Percentiles rank a stretch among this genome's conserved stretches.
phyloP scores from a whole-genome alignment of 2,113 vertebrate genomes.

The Protomyctophum bolini region DNA sequence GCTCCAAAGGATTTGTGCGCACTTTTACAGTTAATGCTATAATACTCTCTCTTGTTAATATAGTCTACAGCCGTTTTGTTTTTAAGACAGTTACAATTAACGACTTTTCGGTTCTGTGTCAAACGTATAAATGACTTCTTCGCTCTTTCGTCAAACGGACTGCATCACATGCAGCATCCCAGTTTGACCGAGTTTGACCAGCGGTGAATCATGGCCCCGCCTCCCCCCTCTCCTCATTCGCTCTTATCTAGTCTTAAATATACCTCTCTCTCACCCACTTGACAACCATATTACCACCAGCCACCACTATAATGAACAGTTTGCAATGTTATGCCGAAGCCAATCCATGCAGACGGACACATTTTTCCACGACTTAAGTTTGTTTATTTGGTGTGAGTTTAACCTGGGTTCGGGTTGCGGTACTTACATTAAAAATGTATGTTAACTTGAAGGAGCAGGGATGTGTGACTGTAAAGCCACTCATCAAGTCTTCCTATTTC shows the following conservation, averaged over 20 bases:
- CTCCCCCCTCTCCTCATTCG: not conserved
- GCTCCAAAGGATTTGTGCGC: conserved; percentile 7
- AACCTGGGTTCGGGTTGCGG: conserved; percentile 7
- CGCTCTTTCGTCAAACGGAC: conserved; percentile 22
- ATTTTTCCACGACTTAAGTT: not conserved
- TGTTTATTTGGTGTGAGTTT: conserved; percentile 10
- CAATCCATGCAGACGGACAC: not conserved
- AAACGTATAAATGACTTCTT: conserved; percentile 28
- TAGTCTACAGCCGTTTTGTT: no score
- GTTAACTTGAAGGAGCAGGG: not conserved
- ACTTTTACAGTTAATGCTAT: not conserved
- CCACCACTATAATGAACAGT: not conserved
- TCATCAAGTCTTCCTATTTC: not conserved
- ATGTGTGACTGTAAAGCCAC: not conserved
- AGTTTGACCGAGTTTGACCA: conserved; percentile 12
- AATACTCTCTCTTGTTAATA: not conserved
- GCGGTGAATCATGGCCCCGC: conserved; percentile 46
- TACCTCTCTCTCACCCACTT: conserved; percentile 1
- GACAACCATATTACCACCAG: conserved; percentile 22
- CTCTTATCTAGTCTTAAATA: no score
- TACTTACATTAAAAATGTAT: conserved; percentile 3
- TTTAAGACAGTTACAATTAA: no score
- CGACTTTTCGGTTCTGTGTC: no score
- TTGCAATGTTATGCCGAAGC: conserved; percentile 1
- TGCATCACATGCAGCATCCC: conserved; percentile 34